A percentile compares a stretch with the other conserved stretches of the same genome.
Evolutionary conservation across 2,797 vertebrate species (phyloP).

Genomic region (Hydrocynus forskahlii): DNA sequence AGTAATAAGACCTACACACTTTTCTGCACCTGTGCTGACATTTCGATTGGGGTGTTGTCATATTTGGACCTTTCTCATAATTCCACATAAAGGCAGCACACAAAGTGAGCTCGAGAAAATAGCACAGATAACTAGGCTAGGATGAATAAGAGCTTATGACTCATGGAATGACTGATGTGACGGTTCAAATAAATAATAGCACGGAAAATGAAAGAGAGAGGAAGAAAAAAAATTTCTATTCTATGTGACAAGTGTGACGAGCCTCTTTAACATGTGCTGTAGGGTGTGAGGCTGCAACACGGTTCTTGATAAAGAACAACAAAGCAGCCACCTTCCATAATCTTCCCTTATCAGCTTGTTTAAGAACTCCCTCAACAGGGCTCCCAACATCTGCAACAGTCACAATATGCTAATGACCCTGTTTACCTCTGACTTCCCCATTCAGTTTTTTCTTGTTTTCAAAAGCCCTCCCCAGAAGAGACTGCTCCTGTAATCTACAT

Average conservation of each 20-base stretch:
- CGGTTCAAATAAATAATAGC: neutral
- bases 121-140: neutral
- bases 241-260: neutral
- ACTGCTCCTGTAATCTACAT: neutral
- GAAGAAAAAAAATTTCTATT: neutral
- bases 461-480: neutral
- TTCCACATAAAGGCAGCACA: neutral
- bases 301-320: neutral
- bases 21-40: neutral
- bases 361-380: too few relatives aligned
- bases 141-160: conserved; percentile 4
- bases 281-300: neutral
- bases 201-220: neutral
- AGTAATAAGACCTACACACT: neutral
- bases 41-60: neutral
- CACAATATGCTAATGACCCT: neutral
- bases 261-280: neutral
- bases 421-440: neutral
- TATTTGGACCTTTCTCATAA: neutral
- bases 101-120: neutral
- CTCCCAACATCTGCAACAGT: neutral
- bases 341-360: neutral
- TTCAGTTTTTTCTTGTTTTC: neutral
- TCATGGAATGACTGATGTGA: neutral
- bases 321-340: neutral